Evolutionary conservation across 2,113 vertebrate genomes (phyloP).

Genomic region (Lepus timidus): DNA sequence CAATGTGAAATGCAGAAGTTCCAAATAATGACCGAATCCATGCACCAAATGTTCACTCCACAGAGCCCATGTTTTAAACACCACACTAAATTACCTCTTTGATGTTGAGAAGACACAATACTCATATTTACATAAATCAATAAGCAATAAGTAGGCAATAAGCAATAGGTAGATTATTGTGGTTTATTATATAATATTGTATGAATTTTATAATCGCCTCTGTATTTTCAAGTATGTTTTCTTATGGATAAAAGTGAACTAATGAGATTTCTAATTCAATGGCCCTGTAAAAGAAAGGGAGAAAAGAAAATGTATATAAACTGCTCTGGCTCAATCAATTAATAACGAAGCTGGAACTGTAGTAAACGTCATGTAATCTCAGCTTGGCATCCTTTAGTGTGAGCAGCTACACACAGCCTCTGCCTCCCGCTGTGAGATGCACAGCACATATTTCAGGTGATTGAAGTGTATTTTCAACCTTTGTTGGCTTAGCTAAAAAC

Average conservation of each 20-base stretch:
- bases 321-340: not conserved
- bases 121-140: not conserved
- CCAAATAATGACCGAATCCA: no score
- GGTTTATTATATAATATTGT: not conserved
- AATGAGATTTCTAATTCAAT: not conserved
- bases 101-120: not conserved
- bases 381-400: not conserved
- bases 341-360: not conserved
- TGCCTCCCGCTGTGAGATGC: not conserved
- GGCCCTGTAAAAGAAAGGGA: not conserved
- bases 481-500: conserved; percentile 7
- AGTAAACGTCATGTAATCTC: not conserved
- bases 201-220: not conserved
- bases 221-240: not conserved
- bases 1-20: no score
- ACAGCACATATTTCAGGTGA: not conserved
- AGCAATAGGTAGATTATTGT: not conserved
- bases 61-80: not conserved
- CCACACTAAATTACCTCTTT: not conserved
- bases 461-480: not conserved
- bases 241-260: not conserved
- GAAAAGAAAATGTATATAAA: not conserved
- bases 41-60: no score
- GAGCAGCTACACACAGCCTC: not conserved
- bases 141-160: not conserved